Evolutionary conservation across 2,888 invertebrate species (phyloP).

Genomic region (Serripes groenlandicus): DNA sequence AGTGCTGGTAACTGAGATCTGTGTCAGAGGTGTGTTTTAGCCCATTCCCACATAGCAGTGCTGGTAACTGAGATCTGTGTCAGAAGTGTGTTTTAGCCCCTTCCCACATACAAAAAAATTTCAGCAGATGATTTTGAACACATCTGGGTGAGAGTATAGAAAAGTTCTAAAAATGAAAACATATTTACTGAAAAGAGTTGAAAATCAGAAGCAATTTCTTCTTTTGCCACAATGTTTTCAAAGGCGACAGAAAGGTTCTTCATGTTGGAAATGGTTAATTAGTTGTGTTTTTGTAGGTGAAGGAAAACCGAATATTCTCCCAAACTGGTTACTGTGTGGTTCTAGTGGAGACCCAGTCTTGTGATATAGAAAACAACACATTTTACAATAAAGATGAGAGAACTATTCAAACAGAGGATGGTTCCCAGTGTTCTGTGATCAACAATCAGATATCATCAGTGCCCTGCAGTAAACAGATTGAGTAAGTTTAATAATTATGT

Average conservation of each 20-base stretch:
- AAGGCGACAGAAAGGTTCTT: not conserved
- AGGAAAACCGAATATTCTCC: constrained; percentile 73
- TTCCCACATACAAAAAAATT: no score
- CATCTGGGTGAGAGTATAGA: no score
- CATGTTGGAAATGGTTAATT: not conserved
- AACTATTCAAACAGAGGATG: constrained; percentile 42
- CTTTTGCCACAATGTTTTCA: not conserved
- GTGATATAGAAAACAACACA: constrained; percentile 71
- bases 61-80: no score
- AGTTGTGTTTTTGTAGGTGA: constrained; percentile 58
- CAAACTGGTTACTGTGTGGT: constrained; percentile 61
- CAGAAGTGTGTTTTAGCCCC: no score
- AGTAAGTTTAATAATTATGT: not conserved
- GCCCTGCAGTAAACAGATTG: constrained; percentile 3
- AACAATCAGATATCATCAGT: constrained; percentile 54
- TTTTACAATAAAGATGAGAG: constrained; percentile 64
- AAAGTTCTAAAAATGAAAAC: no score
- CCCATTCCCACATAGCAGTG: no score
- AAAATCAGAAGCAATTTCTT: not conserved
- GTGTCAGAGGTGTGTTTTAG: no score
- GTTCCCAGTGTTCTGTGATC: constrained; percentile 60
- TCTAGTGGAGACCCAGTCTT: constrained; percentile 53
- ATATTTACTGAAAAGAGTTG: not conserved
- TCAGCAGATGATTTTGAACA: no score
- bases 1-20: no score